Evolutionary conservation across 2,888 invertebrate genomes (phyloP).

Genomic region (Nephrotoma flavescens): DNA sequence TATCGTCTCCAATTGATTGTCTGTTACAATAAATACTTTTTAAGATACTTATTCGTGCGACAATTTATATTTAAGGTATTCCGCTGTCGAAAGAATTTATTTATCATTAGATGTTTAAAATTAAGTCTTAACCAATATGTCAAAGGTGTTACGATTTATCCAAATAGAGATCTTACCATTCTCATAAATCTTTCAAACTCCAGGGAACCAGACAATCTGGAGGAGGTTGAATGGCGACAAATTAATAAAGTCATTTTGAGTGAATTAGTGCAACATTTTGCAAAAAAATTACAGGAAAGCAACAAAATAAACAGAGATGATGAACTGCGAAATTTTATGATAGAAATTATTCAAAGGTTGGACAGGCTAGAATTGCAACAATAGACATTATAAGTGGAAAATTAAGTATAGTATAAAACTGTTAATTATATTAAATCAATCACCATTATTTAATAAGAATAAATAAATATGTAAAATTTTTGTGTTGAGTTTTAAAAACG

Average conservation of each 20-base stretch:
- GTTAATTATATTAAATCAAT: too few species aligned
- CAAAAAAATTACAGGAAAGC: not conserved
- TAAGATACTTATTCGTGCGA: not conserved
- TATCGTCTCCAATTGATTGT: not conserved
- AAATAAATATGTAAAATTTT: too few species aligned
- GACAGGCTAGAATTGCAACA: not conserved
- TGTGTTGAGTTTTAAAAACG: too few species aligned
- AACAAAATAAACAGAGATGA: not conserved
- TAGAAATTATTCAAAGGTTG: not conserved
- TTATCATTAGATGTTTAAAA: not conserved
- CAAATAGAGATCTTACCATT: not conserved
- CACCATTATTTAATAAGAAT: too few species aligned
- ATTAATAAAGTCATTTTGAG: not conserved
- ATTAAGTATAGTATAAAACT: too few species aligned
- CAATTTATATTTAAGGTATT: not conserved
- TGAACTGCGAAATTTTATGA: not conserved
- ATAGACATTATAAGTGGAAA: too few species aligned
- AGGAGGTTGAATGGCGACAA: not conserved
- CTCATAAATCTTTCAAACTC: not conserved
- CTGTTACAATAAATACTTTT: not conserved
- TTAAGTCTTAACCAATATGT: not conserved
- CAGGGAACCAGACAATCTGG: not conserved
- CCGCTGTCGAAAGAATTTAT: not conserved
- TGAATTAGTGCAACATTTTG: not conserved
- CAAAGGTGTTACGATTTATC: not conserved